phyloP scores from a whole-genome alignment of 2,113 vertebrate species.

The Tenrec ecaudatus region DNA sequence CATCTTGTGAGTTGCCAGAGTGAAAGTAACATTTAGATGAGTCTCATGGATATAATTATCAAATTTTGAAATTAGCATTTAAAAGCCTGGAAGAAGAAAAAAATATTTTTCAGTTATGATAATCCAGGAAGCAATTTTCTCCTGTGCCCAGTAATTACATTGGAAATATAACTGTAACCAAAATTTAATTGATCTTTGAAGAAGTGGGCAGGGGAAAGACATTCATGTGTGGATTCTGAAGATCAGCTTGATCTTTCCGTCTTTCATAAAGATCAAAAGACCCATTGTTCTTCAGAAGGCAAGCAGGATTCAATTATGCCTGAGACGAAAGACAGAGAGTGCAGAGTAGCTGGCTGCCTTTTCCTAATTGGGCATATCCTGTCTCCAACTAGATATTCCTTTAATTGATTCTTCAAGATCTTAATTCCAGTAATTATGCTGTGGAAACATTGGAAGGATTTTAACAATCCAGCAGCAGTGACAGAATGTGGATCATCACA shows the following conservation, averaged over 20 bases:
- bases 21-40: conserved; percentile 60
- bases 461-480: conserved; percentile 64
- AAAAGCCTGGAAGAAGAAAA: conserved; percentile 60
- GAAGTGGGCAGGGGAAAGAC: conserved; percentile 9
- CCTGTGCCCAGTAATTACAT: conserved; percentile 34
- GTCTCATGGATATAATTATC: conserved; percentile 32
- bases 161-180: not conserved
- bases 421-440: conserved; percentile 69
- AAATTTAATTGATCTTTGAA: conserved; percentile 65
- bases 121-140: conserved; percentile 49
- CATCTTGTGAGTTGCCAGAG: conserved; percentile 24
- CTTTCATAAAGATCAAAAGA: conserved; percentile 69
- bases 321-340: conserved; percentile 65
- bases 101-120: conserved; percentile 65
- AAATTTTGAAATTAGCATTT: conserved; percentile 41
- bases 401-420: conserved; percentile 74
- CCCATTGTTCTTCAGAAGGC: conserved; percentile 60
- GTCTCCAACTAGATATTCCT: conserved; percentile 62
- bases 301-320: not conserved
- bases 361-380: conserved; percentile 65
- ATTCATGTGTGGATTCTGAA: conserved; percentile 55
- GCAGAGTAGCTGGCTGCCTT: conserved; percentile 38
- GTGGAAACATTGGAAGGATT: conserved; percentile 49
- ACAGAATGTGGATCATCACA: conserved; percentile 60
- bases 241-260: conserved; percentile 62